A percentile compares a stretch with the other conserved stretches of the same genome.
phyloP scores from a whole-genome alignment of 2,797 vertebrate genomes.

The Sebastes itinus region DNA sequence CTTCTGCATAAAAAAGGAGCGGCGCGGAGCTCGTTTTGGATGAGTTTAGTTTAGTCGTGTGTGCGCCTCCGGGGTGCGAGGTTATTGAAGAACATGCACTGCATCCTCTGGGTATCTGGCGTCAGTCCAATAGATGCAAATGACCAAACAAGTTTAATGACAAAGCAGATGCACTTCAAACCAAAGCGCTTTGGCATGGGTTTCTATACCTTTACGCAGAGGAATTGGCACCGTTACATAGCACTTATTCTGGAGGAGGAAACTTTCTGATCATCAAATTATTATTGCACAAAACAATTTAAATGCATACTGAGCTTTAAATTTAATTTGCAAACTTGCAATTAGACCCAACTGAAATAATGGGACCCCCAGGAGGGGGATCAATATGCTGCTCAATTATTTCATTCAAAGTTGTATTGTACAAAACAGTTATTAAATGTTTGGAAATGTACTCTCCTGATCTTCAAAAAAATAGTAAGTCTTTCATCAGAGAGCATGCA shows the following conservation, averaged over 20 bases:
- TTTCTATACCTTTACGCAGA: background rate
- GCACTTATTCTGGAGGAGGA: background rate
- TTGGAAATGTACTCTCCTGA: background rate
- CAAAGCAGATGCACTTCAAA: constrained; percentile 33
- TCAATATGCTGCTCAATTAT: background rate
- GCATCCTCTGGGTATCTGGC: constrained; percentile 18
- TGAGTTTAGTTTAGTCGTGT: background rate
- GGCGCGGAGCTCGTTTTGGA: constrained; percentile 4
- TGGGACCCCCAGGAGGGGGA: background rate
- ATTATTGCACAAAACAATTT: background rate
- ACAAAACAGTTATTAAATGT: background rate
- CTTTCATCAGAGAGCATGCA: background rate
- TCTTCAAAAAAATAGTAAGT: background rate
- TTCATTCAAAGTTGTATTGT: background rate
- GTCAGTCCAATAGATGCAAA: constrained; percentile 20
- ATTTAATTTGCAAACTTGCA: background rate
- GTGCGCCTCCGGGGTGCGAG: background rate
- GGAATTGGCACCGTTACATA: background rate
- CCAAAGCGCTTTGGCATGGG: background rate
- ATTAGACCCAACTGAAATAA: background rate
- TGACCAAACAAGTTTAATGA: background rate
- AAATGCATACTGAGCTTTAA: background rate
- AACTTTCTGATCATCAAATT: background rate
- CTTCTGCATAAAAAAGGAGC: background rate
- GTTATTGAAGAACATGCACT: background rate